phyloP scores from a whole-genome alignment of 2,113 vertebrate species.

The Aphyosemion australe region DNA sequence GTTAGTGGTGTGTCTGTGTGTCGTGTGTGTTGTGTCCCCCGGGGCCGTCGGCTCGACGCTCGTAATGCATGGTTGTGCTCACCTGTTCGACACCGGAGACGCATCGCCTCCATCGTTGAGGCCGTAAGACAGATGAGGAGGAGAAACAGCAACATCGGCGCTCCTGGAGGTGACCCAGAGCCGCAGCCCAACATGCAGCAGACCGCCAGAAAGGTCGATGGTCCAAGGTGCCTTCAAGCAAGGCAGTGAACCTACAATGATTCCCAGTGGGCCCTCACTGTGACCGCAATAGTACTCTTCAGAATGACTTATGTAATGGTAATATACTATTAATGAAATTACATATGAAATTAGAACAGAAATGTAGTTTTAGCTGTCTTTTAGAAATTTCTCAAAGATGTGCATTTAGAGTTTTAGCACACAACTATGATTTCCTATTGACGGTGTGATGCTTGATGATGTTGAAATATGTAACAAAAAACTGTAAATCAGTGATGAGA shows the following conservation, averaged over 20 bases:
- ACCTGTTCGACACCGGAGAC: conserved; percentile 68
- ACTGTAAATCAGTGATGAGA: too few relatives aligned
- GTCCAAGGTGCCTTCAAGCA: conserved; percentile 65
- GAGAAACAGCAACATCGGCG: conserved; percentile 65
- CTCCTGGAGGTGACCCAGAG: conserved; percentile 75
- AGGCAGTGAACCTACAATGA: conserved; percentile 27
- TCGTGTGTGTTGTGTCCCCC: conserved; percentile 35
- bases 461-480: too few relatives aligned
- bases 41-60: conserved; percentile 42
- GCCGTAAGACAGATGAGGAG: conserved; percentile 72
- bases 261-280: not conserved
- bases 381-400: too few relatives aligned
- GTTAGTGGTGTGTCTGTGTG: conserved; percentile 2
- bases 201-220: conserved; percentile 12
- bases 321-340: too few relatives aligned
- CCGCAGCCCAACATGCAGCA: not conserved
- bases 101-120: conserved; percentile 53
- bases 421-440: too few relatives aligned
- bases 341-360: too few relatives aligned
- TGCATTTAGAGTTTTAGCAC: too few relatives aligned
- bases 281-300: not conserved
- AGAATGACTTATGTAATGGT: too few relatives aligned
- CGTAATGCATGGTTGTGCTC: conserved; percentile 73
- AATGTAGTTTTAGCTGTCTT: too few relatives aligned
- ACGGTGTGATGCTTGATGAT: too few relatives aligned